Evolutionary conservation across 2,888 invertebrate genomes (phyloP), one percentile per base, ranked within the genome.

Genomic region (Nebria salina): DNA sequence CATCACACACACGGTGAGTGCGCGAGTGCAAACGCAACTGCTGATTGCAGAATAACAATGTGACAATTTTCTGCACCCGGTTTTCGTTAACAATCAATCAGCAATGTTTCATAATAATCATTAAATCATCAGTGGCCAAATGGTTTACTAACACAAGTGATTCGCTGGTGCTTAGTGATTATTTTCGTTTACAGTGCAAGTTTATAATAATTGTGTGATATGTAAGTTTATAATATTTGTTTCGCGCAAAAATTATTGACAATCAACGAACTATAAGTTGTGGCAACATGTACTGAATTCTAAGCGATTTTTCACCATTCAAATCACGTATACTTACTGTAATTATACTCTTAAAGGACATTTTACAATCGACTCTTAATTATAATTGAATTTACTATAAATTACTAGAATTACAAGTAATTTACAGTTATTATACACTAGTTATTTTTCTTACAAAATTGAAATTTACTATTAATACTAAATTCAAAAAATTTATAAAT

Each of bases 11-110:
- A 54, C 54, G 2, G 54, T 54, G 54, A 54, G 13, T 54, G 54
- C 8, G 13, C 54, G 54, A 78, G 78, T 76, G 43, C 76, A 66
- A 66, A 68, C 66, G 15, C 15, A 41, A 68, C 66, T 73, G 73
- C 72, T 73, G 73, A 41, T 65, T 78, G 73, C 65, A 65, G 73
- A 65, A 78, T 72, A 73, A 78, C 78, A 78, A 78, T 78, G 54
- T 54, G 78, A 78, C 73, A 78, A 65, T 42, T 15, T 70, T 70
- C 70, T 34, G 70, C 70, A 70, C 70, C 70, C 70, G 70, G 25
- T 70, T 70, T 70, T 70, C 70, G 70, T 20, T 70, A 11, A 70
- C 34, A 70, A 54, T 11, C 54, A 54, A 54, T 54, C 54, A 1
- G 54, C 54, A 11, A 54, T 54, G 8, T 13, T 54, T 8, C 13